Evolutionary conservation across 2,888 invertebrate genomes (phyloP).

Genomic region (Trissolcus japonicus): DNA sequence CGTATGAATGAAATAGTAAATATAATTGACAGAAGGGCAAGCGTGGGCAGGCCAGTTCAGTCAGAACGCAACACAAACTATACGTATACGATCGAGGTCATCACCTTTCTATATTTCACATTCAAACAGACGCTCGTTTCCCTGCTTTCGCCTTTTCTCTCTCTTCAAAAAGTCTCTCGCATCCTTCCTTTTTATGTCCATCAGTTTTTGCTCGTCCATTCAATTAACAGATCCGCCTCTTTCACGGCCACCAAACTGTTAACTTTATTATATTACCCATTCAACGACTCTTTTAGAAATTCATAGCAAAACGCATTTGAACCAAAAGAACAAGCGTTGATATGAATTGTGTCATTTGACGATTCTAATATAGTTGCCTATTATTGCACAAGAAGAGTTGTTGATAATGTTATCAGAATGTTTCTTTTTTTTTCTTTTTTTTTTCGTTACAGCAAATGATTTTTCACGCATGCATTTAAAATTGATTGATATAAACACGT

Average conservation of each 20-base stretch:
- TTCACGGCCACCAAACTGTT: neutral
- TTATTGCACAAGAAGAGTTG: no score
- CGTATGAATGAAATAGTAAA: conserved; percentile 73
- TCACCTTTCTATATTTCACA: conserved; percentile 57
- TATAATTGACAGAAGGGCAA: conserved; percentile 73
- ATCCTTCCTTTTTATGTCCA: neutral
- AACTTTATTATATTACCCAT: neutral
- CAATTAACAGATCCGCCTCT: no score
- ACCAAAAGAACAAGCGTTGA: no score
- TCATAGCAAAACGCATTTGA: no score
- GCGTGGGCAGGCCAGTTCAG: conserved; percentile 71
- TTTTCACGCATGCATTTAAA: no score
- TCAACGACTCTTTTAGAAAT: no score
- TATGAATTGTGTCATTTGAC: no score
- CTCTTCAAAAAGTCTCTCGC: neutral
- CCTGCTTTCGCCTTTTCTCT: conserved; percentile 5
- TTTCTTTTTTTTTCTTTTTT: no score
- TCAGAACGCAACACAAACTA: conserved; percentile 62
- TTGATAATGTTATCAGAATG: no score
- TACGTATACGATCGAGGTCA: conserved; percentile 72
- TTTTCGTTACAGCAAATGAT: no score
- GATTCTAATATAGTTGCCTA: no score
- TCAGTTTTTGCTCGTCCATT: neutral
- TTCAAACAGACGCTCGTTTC: neutral
- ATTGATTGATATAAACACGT: no score